Evolutionary conservation across 2,888 invertebrate genomes (phyloP).

Genomic region (Drosophila recens): DNA sequence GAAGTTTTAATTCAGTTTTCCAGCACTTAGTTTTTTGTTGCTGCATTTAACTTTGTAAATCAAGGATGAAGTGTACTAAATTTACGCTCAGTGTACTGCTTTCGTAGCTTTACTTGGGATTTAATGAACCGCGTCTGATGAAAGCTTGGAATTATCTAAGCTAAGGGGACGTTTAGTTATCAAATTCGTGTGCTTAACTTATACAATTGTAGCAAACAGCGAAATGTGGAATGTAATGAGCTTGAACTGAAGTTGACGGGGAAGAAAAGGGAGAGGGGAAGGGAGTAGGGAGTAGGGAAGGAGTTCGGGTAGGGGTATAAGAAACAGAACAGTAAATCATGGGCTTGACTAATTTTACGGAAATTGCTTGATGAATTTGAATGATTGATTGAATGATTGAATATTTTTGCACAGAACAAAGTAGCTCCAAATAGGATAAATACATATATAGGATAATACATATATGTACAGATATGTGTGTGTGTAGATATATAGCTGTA

Average conservation of each 20-base stretch:
- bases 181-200: conserved; percentile 10
- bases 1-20: neutral
- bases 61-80: neutral
- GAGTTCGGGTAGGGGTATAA: neutral
- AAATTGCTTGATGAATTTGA: conserved; percentile 76
- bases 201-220: conserved; percentile 17
- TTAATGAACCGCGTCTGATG: conserved; percentile 52
- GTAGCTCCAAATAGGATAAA: conserved; percentile 26
- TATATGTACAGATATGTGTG: neutral
- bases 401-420: conserved; percentile 50
- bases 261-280: neutral
- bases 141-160: conserved; percentile 6
- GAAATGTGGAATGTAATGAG: neutral
- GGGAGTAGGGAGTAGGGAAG: neutral
- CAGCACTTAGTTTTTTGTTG: too few relatives aligned
- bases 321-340: conserved; percentile 50
- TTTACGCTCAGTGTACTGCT: conserved; percentile 30
- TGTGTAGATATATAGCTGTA: conserved; percentile 38
- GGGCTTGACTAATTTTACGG: conserved; percentile 68
- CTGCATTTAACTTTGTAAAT: neutral
- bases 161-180: conserved; percentile 30
- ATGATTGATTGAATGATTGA: conserved; percentile 78
- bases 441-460: neutral
- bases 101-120: neutral
- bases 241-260: neutral